Percentiles rank a stretch among this genome's conserved stretches.
These are phyloP conservation scores for Drosophila persimilis DNA, from an alignment of 1,140 invertebrate species.

Conservation along the genomic window DNA sequence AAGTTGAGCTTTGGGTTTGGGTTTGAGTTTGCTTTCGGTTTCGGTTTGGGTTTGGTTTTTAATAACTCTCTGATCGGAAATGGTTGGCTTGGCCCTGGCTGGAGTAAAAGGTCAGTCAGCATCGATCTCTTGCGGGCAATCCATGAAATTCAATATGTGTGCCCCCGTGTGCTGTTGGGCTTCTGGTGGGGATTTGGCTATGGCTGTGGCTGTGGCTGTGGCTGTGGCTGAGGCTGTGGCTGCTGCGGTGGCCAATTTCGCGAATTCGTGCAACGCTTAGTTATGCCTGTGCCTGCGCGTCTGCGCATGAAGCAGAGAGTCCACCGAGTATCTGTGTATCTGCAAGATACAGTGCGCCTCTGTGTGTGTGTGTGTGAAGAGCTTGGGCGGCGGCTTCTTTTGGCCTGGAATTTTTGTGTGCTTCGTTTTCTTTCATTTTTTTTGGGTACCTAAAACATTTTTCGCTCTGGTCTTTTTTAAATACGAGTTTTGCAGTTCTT, in stretches of 20 bases:
- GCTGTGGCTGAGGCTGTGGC: constrained; percentile 9
- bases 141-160: constrained; percentile 77
- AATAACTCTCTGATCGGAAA: constrained; percentile 39
- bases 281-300: constrained; percentile 62
- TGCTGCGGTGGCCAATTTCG: constrained; percentile 74
- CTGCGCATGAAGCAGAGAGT: constrained; percentile 35
- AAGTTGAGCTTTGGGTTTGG: constrained; percentile 53
- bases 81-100: no score
- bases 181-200: constrained; percentile 45
- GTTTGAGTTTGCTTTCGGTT: constrained; percentile 3
- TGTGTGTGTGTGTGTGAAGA: constrained; percentile 15
- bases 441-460: constrained; percentile 64
- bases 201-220: neutral
- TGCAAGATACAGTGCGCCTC: constrained; percentile 9
- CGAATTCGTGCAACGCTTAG: constrained; percentile 77
- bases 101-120: constrained; percentile 54
- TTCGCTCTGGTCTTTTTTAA: constrained; percentile 50
- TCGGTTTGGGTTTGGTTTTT: constrained; percentile 52
- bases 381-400: constrained; percentile 66
- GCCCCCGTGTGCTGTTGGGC: constrained; percentile 1
- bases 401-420: constrained; percentile 70
- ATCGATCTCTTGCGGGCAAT: constrained; percentile 20
- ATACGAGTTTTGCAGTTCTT: constrained; percentile 32
- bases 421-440: constrained; percentile 46
- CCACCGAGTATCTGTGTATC: constrained; percentile 31